Evolutionary conservation across 2,797 vertebrate genomes (phyloP).

Genomic region (Heliangelus exortis): DNA sequence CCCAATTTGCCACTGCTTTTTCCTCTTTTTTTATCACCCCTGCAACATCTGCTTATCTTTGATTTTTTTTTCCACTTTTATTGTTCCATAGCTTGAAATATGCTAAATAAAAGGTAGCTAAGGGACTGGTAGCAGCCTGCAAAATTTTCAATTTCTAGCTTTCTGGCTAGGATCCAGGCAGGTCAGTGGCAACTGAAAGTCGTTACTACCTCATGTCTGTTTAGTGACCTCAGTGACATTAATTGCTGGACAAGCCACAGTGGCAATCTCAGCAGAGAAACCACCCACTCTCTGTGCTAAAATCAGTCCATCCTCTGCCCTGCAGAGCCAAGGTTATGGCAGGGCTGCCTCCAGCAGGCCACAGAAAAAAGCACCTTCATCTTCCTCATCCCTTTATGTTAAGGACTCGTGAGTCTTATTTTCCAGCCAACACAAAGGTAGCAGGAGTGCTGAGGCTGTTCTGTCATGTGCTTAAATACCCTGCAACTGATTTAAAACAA

Average conservation of each 20-base stretch:
- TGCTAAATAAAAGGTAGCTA: not conserved
- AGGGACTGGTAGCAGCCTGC: not conserved
- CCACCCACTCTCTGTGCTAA: not conserved
- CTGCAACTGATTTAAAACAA: not conserved
- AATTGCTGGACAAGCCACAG: not conserved
- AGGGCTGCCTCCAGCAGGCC: not conserved
- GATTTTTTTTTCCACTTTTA: not conserved
- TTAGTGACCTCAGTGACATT: slow-evolving; percentile 27
- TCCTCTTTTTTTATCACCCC: not conserved
- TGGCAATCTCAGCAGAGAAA: not conserved
- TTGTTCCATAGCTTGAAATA: slow-evolving; percentile 1
- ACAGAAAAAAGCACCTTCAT: not conserved
- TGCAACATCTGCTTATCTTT: slow-evolving; percentile 22
- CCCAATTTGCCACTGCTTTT: not conserved
- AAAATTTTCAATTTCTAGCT: slow-evolving; percentile 13
- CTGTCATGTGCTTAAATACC: not conserved
- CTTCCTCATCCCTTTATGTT: not conserved
- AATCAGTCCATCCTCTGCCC: not conserved
- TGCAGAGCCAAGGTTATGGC: not conserved
- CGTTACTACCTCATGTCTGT: not conserved
- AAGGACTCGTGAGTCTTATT: not conserved
- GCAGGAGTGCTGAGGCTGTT: not conserved
- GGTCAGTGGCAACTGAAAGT: slow-evolving; percentile 13
- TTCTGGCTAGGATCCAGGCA: slow-evolving; percentile 9
- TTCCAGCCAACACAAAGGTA: not conserved